Percentiles rank a stretch among this genome's conserved stretches.
Evolutionary conservation across 2,797 vertebrate species (phyloP).

Genomic region (Anomalospiza imberbis): DNA sequence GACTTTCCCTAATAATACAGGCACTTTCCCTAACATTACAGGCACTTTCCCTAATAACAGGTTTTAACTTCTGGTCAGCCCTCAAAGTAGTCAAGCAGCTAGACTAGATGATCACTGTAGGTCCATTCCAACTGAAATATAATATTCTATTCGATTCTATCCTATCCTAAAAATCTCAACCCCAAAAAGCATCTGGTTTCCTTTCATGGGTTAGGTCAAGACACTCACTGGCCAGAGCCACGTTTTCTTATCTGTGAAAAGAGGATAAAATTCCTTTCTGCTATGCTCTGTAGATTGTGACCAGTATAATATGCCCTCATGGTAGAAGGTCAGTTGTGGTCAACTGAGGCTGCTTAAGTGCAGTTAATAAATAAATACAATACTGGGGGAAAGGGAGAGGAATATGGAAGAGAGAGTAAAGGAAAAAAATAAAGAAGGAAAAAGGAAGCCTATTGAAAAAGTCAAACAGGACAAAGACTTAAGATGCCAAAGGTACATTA

Average conservation of each 20-base stretch:
- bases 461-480: not conserved
- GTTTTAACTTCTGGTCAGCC: not conserved
- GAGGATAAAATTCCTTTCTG: slow-evolving; percentile 39
- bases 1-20: not conserved
- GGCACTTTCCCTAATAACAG: not conserved
- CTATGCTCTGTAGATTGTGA: not conserved
- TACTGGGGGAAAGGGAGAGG: not conserved
- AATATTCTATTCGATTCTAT: not conserved
- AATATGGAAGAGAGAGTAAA: not conserved
- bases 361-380: slow-evolving; percentile 11
- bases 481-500: not conserved
- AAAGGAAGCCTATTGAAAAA: not conserved
- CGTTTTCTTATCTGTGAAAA: not conserved
- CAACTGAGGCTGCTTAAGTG: not conserved
- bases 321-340: not conserved
- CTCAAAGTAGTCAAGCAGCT: not conserved
- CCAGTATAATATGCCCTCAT: not conserved
- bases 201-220: not conserved
- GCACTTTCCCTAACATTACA: not conserved
- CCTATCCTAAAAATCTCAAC: not conserved
- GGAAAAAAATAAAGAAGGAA: not conserved
- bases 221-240: not conserved
- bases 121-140: not conserved
- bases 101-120: not conserved
- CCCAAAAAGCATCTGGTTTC: not conserved